Percentiles rank a stretch among this genome's conserved stretches.
phyloP scores from a whole-genome alignment of 30 jellyfish, hydroid and myxozoan genomes.

The Turritopsis dohrnii region DNA sequence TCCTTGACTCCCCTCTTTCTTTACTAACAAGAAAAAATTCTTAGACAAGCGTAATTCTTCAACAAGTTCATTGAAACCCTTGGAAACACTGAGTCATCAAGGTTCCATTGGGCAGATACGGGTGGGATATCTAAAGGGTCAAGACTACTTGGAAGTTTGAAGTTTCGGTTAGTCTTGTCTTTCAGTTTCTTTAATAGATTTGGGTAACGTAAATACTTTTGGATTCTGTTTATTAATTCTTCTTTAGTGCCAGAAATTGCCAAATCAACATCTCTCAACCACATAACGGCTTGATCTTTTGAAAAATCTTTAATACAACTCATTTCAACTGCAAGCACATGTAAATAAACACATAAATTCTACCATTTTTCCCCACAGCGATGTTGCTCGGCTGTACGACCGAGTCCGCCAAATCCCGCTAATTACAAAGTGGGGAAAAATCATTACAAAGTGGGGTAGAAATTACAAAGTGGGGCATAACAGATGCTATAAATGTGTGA shows the following conservation, averaged over 20 bases:
- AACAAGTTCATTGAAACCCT: background rate
- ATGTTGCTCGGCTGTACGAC: background rate
- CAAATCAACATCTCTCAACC: background rate
- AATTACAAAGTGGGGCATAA: too few relatives aligned
- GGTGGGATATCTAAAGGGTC: constrained; percentile 2
- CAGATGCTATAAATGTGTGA: too few relatives aligned
- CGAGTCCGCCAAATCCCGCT: background rate
- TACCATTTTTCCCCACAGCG: background rate
- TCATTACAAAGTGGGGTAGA: too few relatives aligned
- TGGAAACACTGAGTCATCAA: background rate
- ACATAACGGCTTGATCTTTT: background rate
- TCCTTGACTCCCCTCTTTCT: constrained; percentile 17
- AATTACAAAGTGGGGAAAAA: too few relatives aligned
- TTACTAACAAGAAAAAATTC: too few relatives aligned
- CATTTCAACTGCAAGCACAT: background rate
- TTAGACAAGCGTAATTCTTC: background rate
- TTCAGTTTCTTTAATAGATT: background rate
- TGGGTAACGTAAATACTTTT: constrained; percentile 6
- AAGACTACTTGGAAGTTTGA: background rate
- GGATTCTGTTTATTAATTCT: background rate
- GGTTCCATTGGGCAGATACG: background rate
- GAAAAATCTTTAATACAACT: background rate
- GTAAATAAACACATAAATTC: background rate
- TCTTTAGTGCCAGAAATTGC: background rate
- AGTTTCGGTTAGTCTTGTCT: background rate